Conservation (phyloP, 2,113 vertebrate species). For the Indri indri region DNA sequence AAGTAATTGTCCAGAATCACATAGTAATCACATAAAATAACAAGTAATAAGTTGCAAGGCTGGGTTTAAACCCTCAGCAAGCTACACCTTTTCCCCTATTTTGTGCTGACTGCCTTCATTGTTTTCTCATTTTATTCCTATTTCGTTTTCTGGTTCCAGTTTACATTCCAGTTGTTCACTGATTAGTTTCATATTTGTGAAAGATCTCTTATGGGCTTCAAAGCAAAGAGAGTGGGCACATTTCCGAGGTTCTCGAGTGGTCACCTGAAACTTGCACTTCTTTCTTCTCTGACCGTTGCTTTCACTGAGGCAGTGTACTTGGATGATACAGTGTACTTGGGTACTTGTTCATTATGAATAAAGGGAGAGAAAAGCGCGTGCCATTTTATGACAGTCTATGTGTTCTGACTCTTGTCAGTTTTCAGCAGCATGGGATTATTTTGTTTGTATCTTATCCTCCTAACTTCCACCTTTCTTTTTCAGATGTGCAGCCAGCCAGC, state of each 20-base stretch:
- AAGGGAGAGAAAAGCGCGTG: not conserved
- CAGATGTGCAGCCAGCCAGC: slow-evolving; percentile 98
- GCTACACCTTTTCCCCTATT: not conserved
- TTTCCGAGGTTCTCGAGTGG: not conserved
- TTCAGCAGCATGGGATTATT: slow-evolving; percentile 71
- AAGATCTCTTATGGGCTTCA: not conserved
- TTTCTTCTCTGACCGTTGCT: not conserved
- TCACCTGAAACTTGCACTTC: fast-evolving
- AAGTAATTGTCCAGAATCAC: not conserved
- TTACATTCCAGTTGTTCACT: not conserved
- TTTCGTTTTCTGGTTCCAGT: not conserved
- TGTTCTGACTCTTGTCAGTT: not conserved
- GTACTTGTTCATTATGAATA: not conserved
- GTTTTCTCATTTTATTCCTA: not conserved
- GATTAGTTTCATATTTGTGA: not conserved
- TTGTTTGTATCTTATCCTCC: not conserved
- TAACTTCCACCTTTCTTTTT: slow-evolving; percentile 12
- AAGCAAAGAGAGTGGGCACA: fast-evolving
- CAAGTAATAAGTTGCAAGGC: not conserved
- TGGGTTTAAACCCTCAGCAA: not conserved
- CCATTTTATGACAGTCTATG: fast-evolving
- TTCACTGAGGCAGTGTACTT: not conserved
- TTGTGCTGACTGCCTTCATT: not conserved
- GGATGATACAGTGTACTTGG: fast-evolving
- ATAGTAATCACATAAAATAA: not conserved